phyloP scores from a whole-genome alignment of 2,113 vertebrate species.

The Circaetus cinerascens region DNA sequence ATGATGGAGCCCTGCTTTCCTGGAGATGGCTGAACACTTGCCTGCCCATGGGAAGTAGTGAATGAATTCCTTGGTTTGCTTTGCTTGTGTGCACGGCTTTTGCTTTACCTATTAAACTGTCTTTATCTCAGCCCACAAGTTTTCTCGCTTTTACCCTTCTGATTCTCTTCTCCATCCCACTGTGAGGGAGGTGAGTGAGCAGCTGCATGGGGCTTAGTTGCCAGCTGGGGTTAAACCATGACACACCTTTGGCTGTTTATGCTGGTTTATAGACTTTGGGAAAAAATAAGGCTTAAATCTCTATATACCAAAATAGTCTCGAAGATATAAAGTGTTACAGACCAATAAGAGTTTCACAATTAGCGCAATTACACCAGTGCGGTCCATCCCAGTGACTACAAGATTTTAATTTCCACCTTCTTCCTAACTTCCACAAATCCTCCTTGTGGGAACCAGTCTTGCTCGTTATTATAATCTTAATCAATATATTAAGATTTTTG shows the following conservation, averaged over 20 bases:
- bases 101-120: too few relatives aligned
- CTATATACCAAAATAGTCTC: not conserved
- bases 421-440: not conserved
- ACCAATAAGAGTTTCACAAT: not conserved
- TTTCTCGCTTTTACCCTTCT: too few relatives aligned
- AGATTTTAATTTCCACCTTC: not conserved
- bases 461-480: not conserved
- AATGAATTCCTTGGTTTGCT: too few relatives aligned
- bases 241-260: not conserved
- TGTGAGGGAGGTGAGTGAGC: too few relatives aligned
- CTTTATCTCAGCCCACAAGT: too few relatives aligned
- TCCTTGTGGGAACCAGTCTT: not conserved
- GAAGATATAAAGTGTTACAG: not conserved
- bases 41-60: too few relatives aligned
- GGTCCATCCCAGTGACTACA: not conserved
- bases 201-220: too few relatives aligned
- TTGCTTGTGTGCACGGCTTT: too few relatives aligned
- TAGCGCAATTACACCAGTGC: not conserved
- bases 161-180: too few relatives aligned
- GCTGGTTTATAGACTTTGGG: not conserved
- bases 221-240: too few relatives aligned
- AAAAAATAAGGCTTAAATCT: not conserved
- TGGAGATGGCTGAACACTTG: too few relatives aligned
- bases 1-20: too few relatives aligned
- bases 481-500: not conserved